These are phyloP conservation scores for Rynchops niger DNA, from an alignment of 2,113 vertebrate genomes.

Conservation along the genomic window DNA sequence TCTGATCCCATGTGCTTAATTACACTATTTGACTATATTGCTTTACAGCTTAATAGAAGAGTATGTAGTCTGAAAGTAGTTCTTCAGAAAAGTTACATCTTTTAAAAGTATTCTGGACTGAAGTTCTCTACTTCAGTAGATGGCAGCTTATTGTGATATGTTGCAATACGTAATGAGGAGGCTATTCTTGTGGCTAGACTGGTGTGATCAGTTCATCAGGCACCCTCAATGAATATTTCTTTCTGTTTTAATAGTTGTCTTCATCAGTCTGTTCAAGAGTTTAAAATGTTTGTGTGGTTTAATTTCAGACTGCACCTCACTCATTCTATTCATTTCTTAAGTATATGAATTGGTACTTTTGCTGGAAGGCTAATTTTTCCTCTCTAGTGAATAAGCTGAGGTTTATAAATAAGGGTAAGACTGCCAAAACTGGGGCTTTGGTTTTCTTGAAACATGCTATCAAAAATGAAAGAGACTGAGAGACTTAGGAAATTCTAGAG, in stretches of 20 bases:
- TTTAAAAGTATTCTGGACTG: not conserved
- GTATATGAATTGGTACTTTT: not conserved
- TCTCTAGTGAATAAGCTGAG: not conserved
- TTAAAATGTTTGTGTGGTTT: not conserved
- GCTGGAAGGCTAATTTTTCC: not conserved
- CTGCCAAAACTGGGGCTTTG: not conserved
- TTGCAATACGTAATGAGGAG: not conserved
- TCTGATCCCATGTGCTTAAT: not conserved
- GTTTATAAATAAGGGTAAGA: not conserved
- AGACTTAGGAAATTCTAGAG: not conserved
- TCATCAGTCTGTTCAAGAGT: not conserved
- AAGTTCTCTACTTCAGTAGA: not conserved
- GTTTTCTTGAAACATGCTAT: not conserved
- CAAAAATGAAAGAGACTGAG: not conserved
- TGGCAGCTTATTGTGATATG: not conserved
- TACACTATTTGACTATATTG: not conserved
- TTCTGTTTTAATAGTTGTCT: not conserved
- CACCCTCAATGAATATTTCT: not conserved
- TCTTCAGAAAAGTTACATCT: not conserved
- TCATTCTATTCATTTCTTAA: not conserved
- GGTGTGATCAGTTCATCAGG: not conserved
- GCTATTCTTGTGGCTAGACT: not conserved
- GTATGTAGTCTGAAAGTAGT: not conserved
- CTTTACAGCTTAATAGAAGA: not conserved
- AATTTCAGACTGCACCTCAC: not conserved